Evolutionary conservation across 2,888 invertebrate genomes (phyloP).

Genomic region (Drosophila monieri): DNA sequence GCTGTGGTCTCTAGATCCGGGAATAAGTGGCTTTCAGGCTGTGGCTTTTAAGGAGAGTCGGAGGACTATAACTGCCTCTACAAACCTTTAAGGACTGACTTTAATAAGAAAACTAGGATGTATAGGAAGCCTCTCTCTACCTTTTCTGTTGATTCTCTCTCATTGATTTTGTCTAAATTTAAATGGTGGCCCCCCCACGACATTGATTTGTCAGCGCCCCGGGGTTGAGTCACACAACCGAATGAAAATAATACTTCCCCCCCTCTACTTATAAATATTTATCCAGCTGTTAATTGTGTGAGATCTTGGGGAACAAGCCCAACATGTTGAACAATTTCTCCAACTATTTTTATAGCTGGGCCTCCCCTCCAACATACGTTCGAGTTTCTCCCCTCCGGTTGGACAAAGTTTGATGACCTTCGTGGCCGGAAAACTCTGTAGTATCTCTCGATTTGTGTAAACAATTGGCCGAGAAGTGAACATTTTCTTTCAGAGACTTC

Average conservation of each 20-base stretch:
- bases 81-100: neutral
- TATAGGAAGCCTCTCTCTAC: too few species aligned
- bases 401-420: conserved; percentile 73
- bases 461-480: conserved; percentile 43
- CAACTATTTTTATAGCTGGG: conserved; percentile 54
- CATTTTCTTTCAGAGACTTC: neutral
- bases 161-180: conserved; percentile 63
- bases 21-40: too few species aligned
- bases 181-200: conserved; percentile 49
- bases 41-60: neutral
- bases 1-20: conserved; percentile 3
- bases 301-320: conserved; percentile 36
- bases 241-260: conserved; percentile 18
- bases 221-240: conserved; percentile 24
- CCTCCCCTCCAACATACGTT: conserved; percentile 43
- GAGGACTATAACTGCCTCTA: too few species aligned
- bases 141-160: conserved; percentile 16
- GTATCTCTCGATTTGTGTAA: conserved; percentile 48
- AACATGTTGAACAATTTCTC: conserved; percentile 39
- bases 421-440: conserved; percentile 26
- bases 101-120: conserved; percentile 42
- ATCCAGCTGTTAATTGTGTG: conserved; percentile 73
- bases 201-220: conserved; percentile 74
- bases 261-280: too few species aligned
- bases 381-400: conserved; percentile 18